phyloP scores from a whole-genome alignment of 2,113 vertebrate species.

The Dicerorhinus sumatrensis region DNA sequence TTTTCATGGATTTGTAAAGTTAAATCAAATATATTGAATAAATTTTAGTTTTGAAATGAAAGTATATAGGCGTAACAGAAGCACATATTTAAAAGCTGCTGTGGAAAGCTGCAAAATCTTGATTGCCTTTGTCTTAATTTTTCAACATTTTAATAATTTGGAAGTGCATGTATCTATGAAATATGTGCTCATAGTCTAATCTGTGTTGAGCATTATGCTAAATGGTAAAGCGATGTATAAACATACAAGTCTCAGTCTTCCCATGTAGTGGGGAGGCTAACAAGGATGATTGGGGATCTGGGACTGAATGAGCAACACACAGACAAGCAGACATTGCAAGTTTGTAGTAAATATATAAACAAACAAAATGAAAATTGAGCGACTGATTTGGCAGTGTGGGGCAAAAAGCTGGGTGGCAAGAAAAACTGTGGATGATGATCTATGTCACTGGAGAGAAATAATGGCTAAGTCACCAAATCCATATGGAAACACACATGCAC shows the following conservation, averaged over 20 bases:
- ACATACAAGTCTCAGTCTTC: rapidly evolving
- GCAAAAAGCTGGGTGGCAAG: neutral
- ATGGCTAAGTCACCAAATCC: neutral
- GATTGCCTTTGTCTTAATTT: neutral
- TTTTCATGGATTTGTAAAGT: neutral
- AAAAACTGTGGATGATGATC: neutral
- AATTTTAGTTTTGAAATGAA: neutral
- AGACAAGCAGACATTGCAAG: too few species aligned
- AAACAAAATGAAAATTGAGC: neutral
- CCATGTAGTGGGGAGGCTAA: neutral
- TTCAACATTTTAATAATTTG: neutral
- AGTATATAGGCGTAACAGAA: rapidly evolving
- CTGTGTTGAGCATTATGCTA: neutral
- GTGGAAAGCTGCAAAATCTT: neutral
- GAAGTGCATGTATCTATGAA: neutral
- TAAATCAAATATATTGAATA: neutral
- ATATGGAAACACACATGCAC: neutral
- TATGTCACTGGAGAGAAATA: neutral
- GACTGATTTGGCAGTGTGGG: neutral
- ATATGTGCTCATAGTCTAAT: neutral
- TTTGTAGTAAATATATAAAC: neutral
- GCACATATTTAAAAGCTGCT: neutral
- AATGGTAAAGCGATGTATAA: neutral
- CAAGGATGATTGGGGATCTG: neutral
- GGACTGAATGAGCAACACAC: neutral